Conservation (phyloP, 2,797 vertebrate genomes). For the Enteromius trimaculatus region DNA sequence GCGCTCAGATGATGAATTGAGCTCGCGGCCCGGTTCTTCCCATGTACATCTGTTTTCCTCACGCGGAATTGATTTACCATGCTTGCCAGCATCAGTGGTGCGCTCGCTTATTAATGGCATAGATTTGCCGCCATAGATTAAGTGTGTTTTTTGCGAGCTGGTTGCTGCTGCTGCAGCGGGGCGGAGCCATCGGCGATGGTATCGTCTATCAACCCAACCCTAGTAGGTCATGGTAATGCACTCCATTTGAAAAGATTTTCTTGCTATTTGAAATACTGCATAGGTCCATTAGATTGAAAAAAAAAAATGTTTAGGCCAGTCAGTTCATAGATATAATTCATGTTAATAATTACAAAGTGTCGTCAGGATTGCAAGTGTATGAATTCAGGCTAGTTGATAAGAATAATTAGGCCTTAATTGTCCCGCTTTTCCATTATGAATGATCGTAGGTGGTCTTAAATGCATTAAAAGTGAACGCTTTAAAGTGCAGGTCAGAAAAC, state of each 20-base stretch:
- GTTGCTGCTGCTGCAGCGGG: no score
- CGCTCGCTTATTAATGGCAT: no score
- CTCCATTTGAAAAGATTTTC: neutral
- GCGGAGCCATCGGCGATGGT: no score
- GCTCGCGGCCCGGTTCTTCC: no score
- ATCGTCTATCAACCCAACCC: no score
- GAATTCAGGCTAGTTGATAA: slow-evolving; percentile 16
- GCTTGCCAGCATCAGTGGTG: no score
- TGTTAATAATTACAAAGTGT: slow-evolving; percentile 17
- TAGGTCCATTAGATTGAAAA: neutral
- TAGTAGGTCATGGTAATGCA: neutral
- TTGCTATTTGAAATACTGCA: neutral
- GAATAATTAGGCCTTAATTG: slow-evolving; percentile 19
- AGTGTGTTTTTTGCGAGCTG: no score
- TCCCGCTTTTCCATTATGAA: slow-evolving; percentile 9
- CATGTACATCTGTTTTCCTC: no score
- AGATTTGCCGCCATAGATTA: no score
- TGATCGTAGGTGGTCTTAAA: slow-evolving; percentile 21
- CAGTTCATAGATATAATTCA: neutral
- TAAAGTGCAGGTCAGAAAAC: slow-evolving; percentile 37
- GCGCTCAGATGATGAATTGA: no score
- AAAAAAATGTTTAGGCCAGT: slow-evolving; percentile 1
- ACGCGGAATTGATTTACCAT: no score
- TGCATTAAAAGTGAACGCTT: slow-evolving; percentile 2
- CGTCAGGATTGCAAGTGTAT: neutral